Percentiles rank a stretch among this genome's conserved stretches.
Evolutionary conservation across 2,797 vertebrate species (phyloP).

Genomic region (Chrysocyon brachyurus): DNA sequence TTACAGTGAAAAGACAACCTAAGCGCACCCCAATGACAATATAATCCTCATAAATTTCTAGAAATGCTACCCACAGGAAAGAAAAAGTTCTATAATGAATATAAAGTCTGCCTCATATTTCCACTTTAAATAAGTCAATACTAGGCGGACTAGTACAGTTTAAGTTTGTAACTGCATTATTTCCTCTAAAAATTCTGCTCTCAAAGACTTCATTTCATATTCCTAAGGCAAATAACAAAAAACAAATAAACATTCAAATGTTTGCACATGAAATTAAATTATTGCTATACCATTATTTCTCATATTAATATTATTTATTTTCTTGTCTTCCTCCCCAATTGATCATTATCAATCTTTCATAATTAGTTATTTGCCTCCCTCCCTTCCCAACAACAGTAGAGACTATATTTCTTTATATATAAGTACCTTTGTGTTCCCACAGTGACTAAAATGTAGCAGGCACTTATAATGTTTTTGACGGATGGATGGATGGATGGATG

Average conservation of each 20-base stretch:
- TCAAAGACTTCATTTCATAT: constrained; percentile 70
- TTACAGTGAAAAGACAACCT: not conserved
- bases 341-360: constrained; percentile 74
- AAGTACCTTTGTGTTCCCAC: not conserved
- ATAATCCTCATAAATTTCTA: constrained; percentile 55
- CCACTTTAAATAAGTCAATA: constrained; percentile 59
- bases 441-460: constrained; percentile 52
- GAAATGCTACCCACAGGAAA: constrained; percentile 37
- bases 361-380: constrained; percentile 69
- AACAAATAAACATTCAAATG: constrained; percentile 69
- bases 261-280: constrained; percentile 74
- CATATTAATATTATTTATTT: constrained; percentile 74
- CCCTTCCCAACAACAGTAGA: constrained; percentile 14
- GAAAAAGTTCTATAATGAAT: constrained; percentile 47
- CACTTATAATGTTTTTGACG: constrained; percentile 43
- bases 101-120: constrained; percentile 63
- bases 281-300: constrained; percentile 56
- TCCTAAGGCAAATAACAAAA: constrained; percentile 52
- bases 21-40: constrained; percentile 39
- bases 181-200: constrained; percentile 58
- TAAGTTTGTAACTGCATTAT: constrained; percentile 68
- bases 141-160: constrained; percentile 34
- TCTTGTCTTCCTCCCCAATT: constrained; percentile 49
- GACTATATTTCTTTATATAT: constrained; percentile 43
- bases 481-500: not conserved